Evolutionary conservation across 2,888 invertebrate species (phyloP).

Genomic region (Lasius platythorax): DNA sequence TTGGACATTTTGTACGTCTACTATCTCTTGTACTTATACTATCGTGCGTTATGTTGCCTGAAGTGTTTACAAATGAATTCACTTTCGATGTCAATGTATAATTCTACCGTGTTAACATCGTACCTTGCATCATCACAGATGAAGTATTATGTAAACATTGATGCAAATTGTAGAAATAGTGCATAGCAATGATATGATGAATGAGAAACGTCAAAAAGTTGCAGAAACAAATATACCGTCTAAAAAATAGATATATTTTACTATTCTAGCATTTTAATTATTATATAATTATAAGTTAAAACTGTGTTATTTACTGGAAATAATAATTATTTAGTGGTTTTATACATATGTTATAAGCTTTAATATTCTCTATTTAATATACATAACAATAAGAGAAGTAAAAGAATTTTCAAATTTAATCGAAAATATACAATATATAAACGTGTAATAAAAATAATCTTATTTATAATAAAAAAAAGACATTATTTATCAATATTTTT

Average conservation of each 20-base stretch:
- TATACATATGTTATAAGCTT: not conserved
- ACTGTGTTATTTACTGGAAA: not conserved
- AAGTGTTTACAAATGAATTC: constrained; percentile 13
- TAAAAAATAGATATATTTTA: not conserved
- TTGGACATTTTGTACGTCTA: not conserved
- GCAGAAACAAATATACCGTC: not conserved
- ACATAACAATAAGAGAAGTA: not conserved
- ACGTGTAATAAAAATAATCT: not conserved
- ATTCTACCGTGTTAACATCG: not conserved
- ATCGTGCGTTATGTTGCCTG: not conserved
- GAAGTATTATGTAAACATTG: constrained; percentile 15
- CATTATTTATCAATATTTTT: not conserved
- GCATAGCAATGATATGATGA: not conserved
- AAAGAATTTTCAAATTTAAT: not conserved
- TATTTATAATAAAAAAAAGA: not conserved
- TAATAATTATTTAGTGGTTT: not conserved
- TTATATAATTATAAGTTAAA: not conserved
- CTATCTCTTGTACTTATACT: not conserved
- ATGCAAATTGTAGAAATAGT: not conserved
- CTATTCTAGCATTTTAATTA: not conserved
- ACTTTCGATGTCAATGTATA: constrained; percentile 39
- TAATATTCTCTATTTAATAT: not conserved
- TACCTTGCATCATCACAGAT: not conserved
- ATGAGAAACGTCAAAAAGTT: not conserved
- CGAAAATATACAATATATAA: not conserved